These are phyloP conservation scores for Champsocephalus gunnari DNA, from an alignment of 2,797 vertebrate species.

Conservation along the genomic window DNA sequence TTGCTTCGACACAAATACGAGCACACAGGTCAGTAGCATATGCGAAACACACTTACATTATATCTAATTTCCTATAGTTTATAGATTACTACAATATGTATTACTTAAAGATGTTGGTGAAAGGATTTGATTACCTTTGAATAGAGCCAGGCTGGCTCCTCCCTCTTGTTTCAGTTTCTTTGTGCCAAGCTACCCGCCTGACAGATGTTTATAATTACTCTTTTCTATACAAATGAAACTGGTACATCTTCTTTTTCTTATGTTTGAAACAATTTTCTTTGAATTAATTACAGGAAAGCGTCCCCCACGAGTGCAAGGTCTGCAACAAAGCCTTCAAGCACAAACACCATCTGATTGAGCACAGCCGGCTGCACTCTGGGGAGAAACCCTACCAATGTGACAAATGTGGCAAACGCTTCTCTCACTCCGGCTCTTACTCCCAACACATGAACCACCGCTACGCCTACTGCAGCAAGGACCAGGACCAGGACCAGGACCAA, in stretches of 20 bases:
- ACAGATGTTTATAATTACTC: not conserved
- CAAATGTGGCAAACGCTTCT: conserved; percentile 90
- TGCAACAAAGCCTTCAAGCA: conserved; percentile 91
- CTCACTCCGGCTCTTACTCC: conserved; percentile 90
- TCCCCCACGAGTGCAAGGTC: conserved; percentile 87
- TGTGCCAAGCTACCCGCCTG: not conserved
- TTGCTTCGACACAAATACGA: conserved; percentile 90
- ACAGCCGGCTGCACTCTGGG: conserved; percentile 88
- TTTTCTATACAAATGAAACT: too few relatives aligned
- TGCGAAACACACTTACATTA: not conserved
- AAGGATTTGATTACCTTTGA: not conserved
- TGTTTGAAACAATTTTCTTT: not conserved
- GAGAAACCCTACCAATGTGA: conserved; percentile 91
- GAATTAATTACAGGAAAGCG: conserved; percentile 81
- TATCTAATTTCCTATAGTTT: conserved; percentile 9
- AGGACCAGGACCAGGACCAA: conserved; percentile 75
- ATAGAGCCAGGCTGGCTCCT: not conserved
- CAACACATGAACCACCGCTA: conserved; percentile 93
- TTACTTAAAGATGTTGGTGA: conserved; percentile 3
- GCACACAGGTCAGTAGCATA: conserved; percentile 83
- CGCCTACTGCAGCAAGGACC: conserved; percentile 87
- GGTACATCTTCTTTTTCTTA: not conserved
- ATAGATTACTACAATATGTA: not conserved
- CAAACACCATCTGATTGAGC: conserved; percentile 90
- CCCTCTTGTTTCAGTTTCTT: not conserved